phyloP scores from a whole-genome alignment of 2,888 invertebrate species.

The Eubasilissa splendida region DNA sequence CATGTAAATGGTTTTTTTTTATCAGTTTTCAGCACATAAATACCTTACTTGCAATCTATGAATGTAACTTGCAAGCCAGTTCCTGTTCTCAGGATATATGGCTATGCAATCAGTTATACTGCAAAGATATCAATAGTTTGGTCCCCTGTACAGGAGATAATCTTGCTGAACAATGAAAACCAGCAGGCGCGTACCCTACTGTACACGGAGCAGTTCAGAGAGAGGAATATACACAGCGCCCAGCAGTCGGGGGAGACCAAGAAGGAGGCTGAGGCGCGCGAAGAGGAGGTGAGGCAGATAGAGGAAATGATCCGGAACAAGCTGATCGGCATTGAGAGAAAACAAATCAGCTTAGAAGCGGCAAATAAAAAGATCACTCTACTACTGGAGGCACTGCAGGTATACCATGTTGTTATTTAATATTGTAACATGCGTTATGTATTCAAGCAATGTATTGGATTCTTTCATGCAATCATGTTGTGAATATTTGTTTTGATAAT shows the following conservation, averaged over 20 bases:
- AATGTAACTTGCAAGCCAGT: no score
- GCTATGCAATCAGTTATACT: no score
- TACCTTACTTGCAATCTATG: no score
- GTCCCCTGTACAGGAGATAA: slow-evolving; percentile 68
- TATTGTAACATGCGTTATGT: no score
- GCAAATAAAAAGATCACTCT: slow-evolving; percentile 72
- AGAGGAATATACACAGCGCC: slow-evolving; percentile 64
- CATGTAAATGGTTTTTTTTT: no score
- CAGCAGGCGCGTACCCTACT: slow-evolving; percentile 72
- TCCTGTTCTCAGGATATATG: no score
- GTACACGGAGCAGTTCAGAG: slow-evolving; percentile 74
- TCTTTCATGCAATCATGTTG: no score
- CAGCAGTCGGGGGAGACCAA: slow-evolving; percentile 59
- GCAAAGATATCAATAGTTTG: no score
- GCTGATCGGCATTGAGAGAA: slow-evolving; percentile 63
- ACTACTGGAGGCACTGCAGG: slow-evolving; percentile 68
- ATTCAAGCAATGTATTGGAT: no score
- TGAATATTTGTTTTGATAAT: no score
- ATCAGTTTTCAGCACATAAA: no score
- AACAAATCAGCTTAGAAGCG: slow-evolving; percentile 66
- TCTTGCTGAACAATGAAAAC: slow-evolving; percentile 72
- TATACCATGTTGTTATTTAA: slow-evolving; percentile 57
- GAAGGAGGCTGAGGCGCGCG: slow-evolving; percentile 62
- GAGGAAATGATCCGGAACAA: slow-evolving; percentile 66
- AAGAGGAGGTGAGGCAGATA: slow-evolving; percentile 64